Base-by-base conservation (phyloP, 64 coral and sea anemone genomes). In the Acropora yongei region DNA sequence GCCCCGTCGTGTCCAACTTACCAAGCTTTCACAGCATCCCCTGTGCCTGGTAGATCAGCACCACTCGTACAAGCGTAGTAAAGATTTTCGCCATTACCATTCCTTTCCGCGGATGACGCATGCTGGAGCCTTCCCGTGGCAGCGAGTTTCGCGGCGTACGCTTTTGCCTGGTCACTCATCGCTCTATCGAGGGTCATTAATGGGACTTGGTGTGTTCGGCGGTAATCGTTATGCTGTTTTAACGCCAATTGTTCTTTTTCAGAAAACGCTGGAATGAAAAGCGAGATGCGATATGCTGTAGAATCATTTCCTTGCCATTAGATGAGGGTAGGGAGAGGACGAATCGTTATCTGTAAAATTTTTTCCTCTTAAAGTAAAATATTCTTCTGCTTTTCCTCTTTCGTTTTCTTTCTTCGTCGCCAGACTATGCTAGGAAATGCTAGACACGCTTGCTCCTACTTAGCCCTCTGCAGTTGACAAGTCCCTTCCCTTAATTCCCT, bases 61-160 rank as follows among this genome's bases (percentile, higher is more conserved):
- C 72, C 44, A 41, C 0, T 30, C 30, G 90, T 77, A 53, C 94
- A 96, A 5, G 51, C 57, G n/a, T n/a, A 72, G 45, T 69, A 58
- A 75, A 96, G 57, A 18, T 92, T 96, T 72, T 96, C 94, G 44
- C 85, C 80, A 39, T 89, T 55, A 39, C 74, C 77, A 20, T 20
- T 3, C 8, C 57, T 71, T 11, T 92, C 57, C 19, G 45, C 4
- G 40, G 2, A 6, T 5, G n/a, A 12, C 30, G 94, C 88, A 10
- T 89, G 94, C 40, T 16, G n/a, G 1, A 92, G 13, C 0, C 5
- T 45, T 7, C 75, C 76, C 0, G 2, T 63, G 14, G 65, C 4
- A 9, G 90, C 90, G 10, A 96, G 7, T 30, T 4, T 47, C 13
- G 78, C 40, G 5, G 94, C 94, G 49, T 84, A 96, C 1, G 63